phyloP scores from a whole-genome alignment of 2,797 vertebrate species.

The Bradypus variegatus region DNA sequence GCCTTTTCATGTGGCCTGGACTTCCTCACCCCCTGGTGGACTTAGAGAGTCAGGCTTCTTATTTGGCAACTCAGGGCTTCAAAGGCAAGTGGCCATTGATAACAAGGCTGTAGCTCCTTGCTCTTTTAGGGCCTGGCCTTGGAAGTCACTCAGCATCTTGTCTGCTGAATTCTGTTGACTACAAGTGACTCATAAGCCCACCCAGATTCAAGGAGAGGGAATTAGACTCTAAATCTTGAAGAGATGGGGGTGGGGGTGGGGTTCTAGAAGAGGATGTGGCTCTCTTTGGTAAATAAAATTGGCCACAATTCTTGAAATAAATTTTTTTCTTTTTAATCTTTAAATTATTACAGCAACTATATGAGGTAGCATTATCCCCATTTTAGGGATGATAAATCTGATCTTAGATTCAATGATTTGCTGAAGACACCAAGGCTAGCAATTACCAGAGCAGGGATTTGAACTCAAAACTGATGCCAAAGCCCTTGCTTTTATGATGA shows the following conservation, averaged over 20 bases:
- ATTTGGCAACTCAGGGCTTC: background rate
- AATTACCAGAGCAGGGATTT: background rate
- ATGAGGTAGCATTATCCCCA: background rate
- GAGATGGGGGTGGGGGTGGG: accelerated
- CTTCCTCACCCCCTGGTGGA: background rate
- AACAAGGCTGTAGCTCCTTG: background rate
- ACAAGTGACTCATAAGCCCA: background rate
- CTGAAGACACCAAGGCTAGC: background rate
- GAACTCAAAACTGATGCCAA: background rate
- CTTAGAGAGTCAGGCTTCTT: background rate
- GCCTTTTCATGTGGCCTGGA: background rate
- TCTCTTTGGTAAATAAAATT: background rate
- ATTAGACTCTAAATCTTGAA: background rate
- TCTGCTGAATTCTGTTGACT: background rate
- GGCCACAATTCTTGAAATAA: background rate
- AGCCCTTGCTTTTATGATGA: background rate
- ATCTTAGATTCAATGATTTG: background rate
- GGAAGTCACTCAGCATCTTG: background rate
- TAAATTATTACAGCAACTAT: background rate
- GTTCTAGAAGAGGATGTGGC: background rate
- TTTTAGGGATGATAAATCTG: conserved; percentile 6
- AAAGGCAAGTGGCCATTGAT: background rate
- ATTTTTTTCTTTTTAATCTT: background rate
- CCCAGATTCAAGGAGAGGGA: background rate
- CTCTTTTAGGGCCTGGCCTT: background rate